Evolutionary conservation across 2,888 invertebrate genomes (phyloP).

Genomic region (Hirudinaria manillensis): DNA sequence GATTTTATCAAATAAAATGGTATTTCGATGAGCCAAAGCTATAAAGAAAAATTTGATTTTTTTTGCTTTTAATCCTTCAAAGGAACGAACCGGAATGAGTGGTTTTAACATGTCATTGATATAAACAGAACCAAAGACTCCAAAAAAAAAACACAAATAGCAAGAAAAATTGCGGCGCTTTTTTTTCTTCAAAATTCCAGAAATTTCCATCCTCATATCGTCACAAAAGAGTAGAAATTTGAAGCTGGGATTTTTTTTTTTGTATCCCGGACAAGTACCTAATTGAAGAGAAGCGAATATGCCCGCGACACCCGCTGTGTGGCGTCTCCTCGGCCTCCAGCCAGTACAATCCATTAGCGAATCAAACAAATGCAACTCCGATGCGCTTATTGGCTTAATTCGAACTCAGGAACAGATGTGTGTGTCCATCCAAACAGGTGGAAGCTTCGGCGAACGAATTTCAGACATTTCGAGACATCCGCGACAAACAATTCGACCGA

Average conservation of each 20-base stretch:
- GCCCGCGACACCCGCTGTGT: slow-evolving; percentile 1
- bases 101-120: too few relatives aligned
- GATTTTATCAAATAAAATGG: too few relatives aligned
- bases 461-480: not conserved
- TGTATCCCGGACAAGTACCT: not conserved
- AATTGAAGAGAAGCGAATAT: not conserved
- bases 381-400: slow-evolving; percentile 26
- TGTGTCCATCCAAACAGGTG: slow-evolving; percentile 27
- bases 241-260: not conserved
- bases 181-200: too few relatives aligned
- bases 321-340: not conserved
- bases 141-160: too few relatives aligned
- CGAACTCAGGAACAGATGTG: slow-evolving; percentile 23
- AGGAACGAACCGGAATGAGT: too few relatives aligned
- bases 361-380: slow-evolving; percentile 23
- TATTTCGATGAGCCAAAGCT: too few relatives aligned
- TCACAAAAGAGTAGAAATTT: too few relatives aligned
- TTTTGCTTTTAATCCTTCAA: too few relatives aligned
- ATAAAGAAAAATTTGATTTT: too few relatives aligned
- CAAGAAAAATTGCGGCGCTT: too few relatives aligned
- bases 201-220: too few relatives aligned
- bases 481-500: not conserved
- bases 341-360: slow-evolving; percentile 21
- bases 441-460: not conserved
- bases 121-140: too few relatives aligned